phyloP scores from a whole-genome alignment of 64 coral and sea anemone species.

The Pocillopora verrucosa region DNA sequence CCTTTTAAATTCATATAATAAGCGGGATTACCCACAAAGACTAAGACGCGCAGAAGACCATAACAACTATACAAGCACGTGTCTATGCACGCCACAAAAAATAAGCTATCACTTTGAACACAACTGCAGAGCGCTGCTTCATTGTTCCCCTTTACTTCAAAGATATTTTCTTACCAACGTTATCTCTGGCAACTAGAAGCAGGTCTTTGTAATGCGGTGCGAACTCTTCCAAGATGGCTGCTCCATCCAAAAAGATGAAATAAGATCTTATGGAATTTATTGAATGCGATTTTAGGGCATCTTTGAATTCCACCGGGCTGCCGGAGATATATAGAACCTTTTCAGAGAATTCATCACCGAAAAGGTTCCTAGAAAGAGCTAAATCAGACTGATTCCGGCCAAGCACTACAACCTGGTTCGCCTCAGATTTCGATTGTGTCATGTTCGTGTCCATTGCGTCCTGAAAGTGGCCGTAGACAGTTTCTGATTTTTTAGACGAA shows the following conservation, averaged over 20 bases:
- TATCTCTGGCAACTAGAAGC: background rate
- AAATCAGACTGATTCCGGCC: background rate
- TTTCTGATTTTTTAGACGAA: too few relatives aligned
- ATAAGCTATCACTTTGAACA: too few relatives aligned
- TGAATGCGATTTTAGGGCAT: background rate
- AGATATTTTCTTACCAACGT: background rate
- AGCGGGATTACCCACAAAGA: too few relatives aligned
- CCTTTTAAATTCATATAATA: too few relatives aligned
- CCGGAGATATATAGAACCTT: background rate
- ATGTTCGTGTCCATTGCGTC: too few relatives aligned
- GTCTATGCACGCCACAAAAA: too few relatives aligned
- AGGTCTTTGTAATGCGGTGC: background rate
- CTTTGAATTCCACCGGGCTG: background rate
- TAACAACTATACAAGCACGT: too few relatives aligned
- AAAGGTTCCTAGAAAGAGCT: background rate
- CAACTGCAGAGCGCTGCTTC: too few relatives aligned
- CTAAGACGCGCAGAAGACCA: too few relatives aligned
- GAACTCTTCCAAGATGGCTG: background rate
- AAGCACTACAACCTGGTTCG: background rate
- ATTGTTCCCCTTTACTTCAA: background rate
- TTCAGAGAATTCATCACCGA: background rate
- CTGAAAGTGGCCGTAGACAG: too few relatives aligned
- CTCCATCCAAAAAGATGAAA: background rate
- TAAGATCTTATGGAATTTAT: background rate
- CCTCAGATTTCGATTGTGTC: too few relatives aligned